Evolutionary conservation across 1,140 invertebrate genomes (phyloP).

Genomic region (Neotoxoptera formosana): DNA sequence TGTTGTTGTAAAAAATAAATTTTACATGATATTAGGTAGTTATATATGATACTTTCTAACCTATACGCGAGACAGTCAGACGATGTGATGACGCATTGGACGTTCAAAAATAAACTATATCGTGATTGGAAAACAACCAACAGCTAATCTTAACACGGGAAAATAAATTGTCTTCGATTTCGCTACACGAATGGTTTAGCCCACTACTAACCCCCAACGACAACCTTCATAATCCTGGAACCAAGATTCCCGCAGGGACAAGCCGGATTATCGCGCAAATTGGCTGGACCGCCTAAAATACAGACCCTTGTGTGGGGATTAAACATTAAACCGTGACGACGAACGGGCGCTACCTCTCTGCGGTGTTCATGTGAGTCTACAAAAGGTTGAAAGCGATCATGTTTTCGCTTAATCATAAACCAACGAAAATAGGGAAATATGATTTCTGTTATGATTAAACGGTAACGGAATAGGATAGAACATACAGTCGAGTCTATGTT

Average conservation of each 20-base stretch:
- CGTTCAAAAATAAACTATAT: conserved; percentile 1
- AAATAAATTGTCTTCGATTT: conserved; percentile 52
- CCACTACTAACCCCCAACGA: not conserved
- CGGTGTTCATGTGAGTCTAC: conserved; percentile 12
- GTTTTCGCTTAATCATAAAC: conserved; percentile 30
- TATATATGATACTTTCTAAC: no score
- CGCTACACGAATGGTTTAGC: conserved; percentile 6
- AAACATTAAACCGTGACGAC: conserved; percentile 42
- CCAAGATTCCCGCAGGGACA: conserved; percentile 31
- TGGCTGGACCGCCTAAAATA: conserved; percentile 25
- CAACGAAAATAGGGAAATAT: not conserved
- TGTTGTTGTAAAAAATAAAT: no score
- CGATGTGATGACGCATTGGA: no score
- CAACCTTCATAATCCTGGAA: conserved; percentile 55
- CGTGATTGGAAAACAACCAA: not conserved
- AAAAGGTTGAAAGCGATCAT: conserved; percentile 26
- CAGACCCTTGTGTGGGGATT: conserved; percentile 13
- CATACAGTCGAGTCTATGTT: not conserved
- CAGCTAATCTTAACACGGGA: not conserved
- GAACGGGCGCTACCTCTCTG: not conserved
- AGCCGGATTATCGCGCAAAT: conserved; percentile 55
- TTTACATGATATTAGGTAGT: no score
- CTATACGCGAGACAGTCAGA: no score
- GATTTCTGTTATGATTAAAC: conserved; percentile 6
- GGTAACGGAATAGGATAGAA: not conserved